These are phyloP conservation scores for Scaptomyza flava DNA, from an alignment of 2,888 invertebrate species.

Conservation along the genomic window DNA sequence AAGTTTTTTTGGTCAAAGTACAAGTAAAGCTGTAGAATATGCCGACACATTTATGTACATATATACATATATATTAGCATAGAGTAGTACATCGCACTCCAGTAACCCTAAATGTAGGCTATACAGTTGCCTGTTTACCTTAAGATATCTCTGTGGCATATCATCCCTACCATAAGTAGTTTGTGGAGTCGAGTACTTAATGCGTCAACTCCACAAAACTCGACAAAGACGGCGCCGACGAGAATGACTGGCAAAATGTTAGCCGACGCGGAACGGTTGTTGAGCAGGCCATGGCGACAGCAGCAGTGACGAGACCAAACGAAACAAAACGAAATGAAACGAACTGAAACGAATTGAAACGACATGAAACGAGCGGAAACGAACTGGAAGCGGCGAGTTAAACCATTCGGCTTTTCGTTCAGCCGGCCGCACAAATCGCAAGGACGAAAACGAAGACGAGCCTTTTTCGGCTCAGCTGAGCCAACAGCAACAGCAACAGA, in stretches of 20 bases:
- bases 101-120: constrained; percentile 29
- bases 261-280: constrained; percentile 47
- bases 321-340: constrained; percentile 29
- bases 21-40: no score
- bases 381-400: constrained; percentile 39
- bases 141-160: not conserved
- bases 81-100: not conserved
- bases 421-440: constrained; percentile 49
- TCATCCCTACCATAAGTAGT: constrained; percentile 6
- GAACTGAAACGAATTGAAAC: constrained; percentile 38
- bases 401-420: constrained; percentile 28
- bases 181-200: constrained; percentile 38
- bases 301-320: constrained; percentile 42
- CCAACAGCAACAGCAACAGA: constrained; percentile 7
- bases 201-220: constrained; percentile 58
- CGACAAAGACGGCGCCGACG: constrained; percentile 40
- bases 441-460: constrained; percentile 48
- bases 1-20: no score
- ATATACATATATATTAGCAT: no score
- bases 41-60: no score
- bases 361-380: constrained; percentile 1
- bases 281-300: constrained; percentile 52
- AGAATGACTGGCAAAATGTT: constrained; percentile 62
- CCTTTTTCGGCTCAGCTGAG: constrained; percentile 60
- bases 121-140: constrained; percentile 14